Conservation (phyloP, 2,888 invertebrate species). For the Brenthis ino region DNA sequence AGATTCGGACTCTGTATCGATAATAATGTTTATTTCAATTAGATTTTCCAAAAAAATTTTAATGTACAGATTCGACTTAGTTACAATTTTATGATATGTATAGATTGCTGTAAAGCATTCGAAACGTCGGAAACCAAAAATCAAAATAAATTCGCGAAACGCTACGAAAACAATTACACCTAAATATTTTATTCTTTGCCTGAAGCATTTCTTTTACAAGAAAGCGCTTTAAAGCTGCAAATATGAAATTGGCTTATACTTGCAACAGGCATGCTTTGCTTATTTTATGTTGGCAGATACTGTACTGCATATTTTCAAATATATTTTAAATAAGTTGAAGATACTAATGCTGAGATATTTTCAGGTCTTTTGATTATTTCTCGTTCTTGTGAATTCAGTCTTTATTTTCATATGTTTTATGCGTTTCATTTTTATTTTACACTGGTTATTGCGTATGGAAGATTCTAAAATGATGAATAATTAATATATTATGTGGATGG, state of each 20-base stretch:
- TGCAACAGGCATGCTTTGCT: slow-evolving; percentile 58
- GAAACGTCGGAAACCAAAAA: no score
- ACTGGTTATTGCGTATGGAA: not conserved
- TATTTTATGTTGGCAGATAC: slow-evolving; percentile 50
- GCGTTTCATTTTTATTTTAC: not conserved
- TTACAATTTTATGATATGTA: no score
- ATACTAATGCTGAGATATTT: slow-evolving; percentile 29
- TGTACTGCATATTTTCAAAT: slow-evolving; percentile 38
- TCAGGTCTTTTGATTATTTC: slow-evolving; percentile 25
- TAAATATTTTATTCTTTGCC: slow-evolving; percentile 54
- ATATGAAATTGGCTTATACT: slow-evolving; percentile 70
- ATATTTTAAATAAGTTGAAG: slow-evolving; percentile 29
- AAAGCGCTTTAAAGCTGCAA: slow-evolving; percentile 61
- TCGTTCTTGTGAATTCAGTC: slow-evolving; percentile 4
- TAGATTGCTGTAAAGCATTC: no score
- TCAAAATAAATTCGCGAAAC: no score
- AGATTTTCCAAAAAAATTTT: no score
- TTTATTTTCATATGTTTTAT: not conserved
- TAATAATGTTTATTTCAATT: no score
- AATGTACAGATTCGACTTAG: no score
- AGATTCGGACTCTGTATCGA: no score
- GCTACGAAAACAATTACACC: not conserved
- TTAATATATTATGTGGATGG: no score
- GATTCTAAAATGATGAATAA: not conserved
- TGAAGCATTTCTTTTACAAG: slow-evolving; percentile 60